Evolutionary conservation across 1,140 invertebrate species (phyloP).

Genomic region (Penaeus indicus): DNA sequence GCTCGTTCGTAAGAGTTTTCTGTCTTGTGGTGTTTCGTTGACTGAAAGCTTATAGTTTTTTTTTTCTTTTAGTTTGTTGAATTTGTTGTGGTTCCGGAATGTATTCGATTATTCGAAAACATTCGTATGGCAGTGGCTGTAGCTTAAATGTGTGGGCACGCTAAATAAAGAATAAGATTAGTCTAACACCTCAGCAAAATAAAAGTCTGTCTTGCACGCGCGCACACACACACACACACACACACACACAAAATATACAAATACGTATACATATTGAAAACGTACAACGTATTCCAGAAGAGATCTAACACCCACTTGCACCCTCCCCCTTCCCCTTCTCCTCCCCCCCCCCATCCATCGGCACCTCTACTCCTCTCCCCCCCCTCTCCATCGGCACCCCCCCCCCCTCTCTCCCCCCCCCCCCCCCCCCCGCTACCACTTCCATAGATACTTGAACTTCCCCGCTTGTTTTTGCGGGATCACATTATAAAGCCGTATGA

Average conservation of each 20-base stretch:
- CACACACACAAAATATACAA: not conserved
- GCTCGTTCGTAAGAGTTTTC: no score
- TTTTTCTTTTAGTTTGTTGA: no score
- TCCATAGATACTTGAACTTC: constrained; percentile 5
- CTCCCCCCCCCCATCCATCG: not conserved
- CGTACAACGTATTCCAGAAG: not conserved
- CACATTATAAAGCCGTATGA: not conserved
- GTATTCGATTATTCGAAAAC: no score
- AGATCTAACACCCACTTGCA: not conserved
- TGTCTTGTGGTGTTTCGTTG: no score
- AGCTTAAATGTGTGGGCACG: no score
- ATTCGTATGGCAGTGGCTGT: no score
- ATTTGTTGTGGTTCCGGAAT: not conserved
- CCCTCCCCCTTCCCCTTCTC: not conserved
- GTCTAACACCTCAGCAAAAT: no score
- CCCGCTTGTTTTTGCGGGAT: not conserved
- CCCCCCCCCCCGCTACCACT: not conserved
- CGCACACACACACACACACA: not conserved
- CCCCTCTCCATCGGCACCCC: not conserved
- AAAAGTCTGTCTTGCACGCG: not conserved
- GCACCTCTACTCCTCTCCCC: not conserved
- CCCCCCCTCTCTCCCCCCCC: not conserved
- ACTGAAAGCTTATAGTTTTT: no score
- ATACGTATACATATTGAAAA: not conserved
- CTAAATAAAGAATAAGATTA: no score